Conservation (phyloP, 2,113 vertebrate species). For the Crypturellus undulatus region DNA sequence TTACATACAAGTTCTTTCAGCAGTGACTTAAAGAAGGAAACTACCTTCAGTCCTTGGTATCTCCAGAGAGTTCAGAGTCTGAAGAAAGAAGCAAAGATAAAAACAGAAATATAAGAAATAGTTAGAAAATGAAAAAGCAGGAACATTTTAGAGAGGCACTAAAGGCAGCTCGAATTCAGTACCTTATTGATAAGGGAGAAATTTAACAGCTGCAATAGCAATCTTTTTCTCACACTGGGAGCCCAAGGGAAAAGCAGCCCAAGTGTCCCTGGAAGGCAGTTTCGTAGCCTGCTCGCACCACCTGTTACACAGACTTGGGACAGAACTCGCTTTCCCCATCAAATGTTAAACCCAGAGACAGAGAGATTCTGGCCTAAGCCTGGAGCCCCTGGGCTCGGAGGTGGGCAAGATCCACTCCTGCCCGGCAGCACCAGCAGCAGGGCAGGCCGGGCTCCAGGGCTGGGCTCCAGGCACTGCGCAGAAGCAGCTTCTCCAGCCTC, state of each 20-base stretch:
- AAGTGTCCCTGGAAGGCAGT: neutral
- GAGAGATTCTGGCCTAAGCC: neutral
- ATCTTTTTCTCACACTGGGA: neutral
- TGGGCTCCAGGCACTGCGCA: neutral
- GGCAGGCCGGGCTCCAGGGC: neutral
- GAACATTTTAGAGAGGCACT: neutral
- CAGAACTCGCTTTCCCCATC: neutral
- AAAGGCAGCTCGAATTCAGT: neutral
- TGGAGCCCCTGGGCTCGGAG: neutral
- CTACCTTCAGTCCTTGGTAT: no score
- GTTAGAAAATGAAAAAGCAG: neutral
- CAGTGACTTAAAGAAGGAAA: neutral
- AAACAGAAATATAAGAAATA: neutral
- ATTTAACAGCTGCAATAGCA: neutral
- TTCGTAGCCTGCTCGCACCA: no score
- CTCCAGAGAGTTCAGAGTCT: neutral
- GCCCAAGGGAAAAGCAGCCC: neutral
- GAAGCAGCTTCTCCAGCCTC: neutral
- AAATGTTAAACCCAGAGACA: neutral
- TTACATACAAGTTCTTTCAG: neutral
- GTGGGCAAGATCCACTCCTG: neutral
- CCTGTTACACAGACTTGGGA: neutral
- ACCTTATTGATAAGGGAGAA: neutral
- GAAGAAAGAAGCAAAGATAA: neutral
- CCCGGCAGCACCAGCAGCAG: fast-evolving